Percentiles rank a stretch among this genome's conserved stretches.
Evolutionary conservation across 2,113 vertebrate species (phyloP).

Genomic region (Rhombomys opimus): DNA sequence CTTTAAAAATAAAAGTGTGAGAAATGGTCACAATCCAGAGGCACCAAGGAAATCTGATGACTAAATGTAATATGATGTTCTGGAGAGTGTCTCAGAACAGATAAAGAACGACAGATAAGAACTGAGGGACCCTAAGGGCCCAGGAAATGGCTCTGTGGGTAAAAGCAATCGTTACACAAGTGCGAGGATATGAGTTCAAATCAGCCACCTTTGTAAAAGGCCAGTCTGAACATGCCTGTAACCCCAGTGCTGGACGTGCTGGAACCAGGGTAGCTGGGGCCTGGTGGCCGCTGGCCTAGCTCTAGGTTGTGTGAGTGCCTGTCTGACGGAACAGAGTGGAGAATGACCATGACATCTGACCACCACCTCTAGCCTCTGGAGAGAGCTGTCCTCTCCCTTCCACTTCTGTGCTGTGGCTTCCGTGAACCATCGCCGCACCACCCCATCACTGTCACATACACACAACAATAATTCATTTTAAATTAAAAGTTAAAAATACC

Average conservation of each 20-base stretch:
- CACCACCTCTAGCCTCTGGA: neutral
- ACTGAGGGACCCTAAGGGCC: conserved; percentile 23
- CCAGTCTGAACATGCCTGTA: neutral
- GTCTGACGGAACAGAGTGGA: neutral
- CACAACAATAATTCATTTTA: neutral
- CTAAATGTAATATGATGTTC: neutral
- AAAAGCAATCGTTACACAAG: neutral
- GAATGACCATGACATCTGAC: neutral
- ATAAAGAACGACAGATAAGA: conserved; percentile 56
- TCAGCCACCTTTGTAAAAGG: neutral
- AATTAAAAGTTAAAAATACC: neutral
- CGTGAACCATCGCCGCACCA: neutral
- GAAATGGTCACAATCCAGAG: conserved; percentile 19
- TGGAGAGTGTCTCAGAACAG: conserved; percentile 14
- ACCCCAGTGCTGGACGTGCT: neutral
- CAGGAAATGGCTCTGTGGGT: neutral
- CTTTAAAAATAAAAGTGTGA: conserved; percentile 43
- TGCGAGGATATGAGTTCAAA: neutral
- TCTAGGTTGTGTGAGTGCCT: neutral
- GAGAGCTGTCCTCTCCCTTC: neutral
- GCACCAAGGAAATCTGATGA: conserved; percentile 26
- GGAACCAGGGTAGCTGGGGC: neutral
- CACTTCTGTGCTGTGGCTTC: neutral
- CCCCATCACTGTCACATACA: neutral
- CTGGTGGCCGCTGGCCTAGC: neutral